Evolutionary conservation across 1,140 invertebrate species (phyloP).

Genomic region (Tetragnatha versicolor): DNA sequence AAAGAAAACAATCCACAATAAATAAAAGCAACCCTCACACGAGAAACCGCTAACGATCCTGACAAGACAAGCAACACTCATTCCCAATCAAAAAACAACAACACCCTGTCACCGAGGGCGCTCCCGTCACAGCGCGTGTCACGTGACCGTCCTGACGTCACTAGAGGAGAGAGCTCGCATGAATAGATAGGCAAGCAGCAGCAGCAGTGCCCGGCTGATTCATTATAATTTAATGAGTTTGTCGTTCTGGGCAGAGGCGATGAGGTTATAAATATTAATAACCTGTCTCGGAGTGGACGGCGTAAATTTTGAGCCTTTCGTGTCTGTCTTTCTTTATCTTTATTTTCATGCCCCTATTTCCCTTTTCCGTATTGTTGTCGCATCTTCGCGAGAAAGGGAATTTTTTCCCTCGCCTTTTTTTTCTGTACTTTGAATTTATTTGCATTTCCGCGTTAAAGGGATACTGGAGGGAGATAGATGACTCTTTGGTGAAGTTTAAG

Average conservation of each 20-base stretch:
- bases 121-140: background rate
- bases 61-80: background rate
- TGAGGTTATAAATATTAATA: slow-evolving; percentile 54
- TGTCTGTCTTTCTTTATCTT: too few relatives aligned
- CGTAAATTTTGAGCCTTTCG: slow-evolving; percentile 48
- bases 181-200: background rate
- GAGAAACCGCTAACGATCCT: too few relatives aligned
- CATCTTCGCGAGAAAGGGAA: too few relatives aligned
- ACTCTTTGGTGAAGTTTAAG: too few relatives aligned
- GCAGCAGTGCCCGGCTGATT: slow-evolving; percentile 7
- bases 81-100: background rate
- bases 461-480: too few relatives aligned
- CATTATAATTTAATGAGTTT: slow-evolving; percentile 55
- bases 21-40: too few relatives aligned
- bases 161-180: background rate
- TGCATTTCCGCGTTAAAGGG: too few relatives aligned
- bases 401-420: too few relatives aligned
- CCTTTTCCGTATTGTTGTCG: too few relatives aligned
- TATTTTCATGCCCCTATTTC: too few relatives aligned
- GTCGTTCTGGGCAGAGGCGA: slow-evolving; percentile 39
- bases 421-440: too few relatives aligned
- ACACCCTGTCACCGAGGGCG: background rate
- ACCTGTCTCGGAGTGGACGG: slow-evolving; percentile 23
- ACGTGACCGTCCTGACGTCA: slow-evolving; percentile 36
- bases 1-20: too few relatives aligned